Evolutionary conservation across 1,140 invertebrate genomes (phyloP).

Genomic region (Eciton burchellii): DNA sequence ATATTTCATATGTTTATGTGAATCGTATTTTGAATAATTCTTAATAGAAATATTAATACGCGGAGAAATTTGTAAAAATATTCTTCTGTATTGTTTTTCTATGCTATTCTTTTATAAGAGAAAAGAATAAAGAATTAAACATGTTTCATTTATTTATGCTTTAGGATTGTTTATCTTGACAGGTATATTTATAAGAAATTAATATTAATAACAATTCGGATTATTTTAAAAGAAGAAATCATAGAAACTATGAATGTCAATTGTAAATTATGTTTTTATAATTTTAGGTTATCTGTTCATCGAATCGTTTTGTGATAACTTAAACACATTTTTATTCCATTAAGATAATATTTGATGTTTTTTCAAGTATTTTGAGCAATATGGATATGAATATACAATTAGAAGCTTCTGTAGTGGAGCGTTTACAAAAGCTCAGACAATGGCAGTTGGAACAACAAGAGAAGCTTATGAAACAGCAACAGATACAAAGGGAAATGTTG

Average conservation of each 20-base stretch:
- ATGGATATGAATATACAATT: constrained; percentile 68
- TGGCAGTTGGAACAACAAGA: constrained; percentile 80
- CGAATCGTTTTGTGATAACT: background rate
- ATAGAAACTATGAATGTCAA: background rate
- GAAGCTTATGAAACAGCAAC: constrained; percentile 76
- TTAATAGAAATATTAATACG: too few relatives aligned
- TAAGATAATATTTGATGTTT: constrained; percentile 22
- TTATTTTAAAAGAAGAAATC: background rate
- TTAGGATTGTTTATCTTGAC: background rate
- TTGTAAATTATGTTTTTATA: background rate
- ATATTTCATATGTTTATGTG: too few relatives aligned
- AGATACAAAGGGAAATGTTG: constrained; percentile 77
- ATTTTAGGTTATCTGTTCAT: background rate
- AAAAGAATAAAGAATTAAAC: background rate
- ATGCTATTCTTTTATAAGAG: background rate
- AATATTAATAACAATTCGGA: background rate
- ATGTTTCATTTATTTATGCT: background rate
- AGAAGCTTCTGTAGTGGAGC: constrained; percentile 76
- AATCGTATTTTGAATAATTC: too few relatives aligned
- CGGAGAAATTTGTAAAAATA: background rate
- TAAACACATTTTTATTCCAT: background rate
- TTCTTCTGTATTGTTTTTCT: background rate
- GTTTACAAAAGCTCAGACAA: constrained; percentile 76
- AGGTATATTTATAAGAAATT: background rate
- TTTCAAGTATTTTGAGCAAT: constrained; percentile 29